A percentile compares a stretch with the other conserved stretches of the same genome.
phyloP scores from a whole-genome alignment of 2,888 invertebrate species.

The Cinara cedri region DNA sequence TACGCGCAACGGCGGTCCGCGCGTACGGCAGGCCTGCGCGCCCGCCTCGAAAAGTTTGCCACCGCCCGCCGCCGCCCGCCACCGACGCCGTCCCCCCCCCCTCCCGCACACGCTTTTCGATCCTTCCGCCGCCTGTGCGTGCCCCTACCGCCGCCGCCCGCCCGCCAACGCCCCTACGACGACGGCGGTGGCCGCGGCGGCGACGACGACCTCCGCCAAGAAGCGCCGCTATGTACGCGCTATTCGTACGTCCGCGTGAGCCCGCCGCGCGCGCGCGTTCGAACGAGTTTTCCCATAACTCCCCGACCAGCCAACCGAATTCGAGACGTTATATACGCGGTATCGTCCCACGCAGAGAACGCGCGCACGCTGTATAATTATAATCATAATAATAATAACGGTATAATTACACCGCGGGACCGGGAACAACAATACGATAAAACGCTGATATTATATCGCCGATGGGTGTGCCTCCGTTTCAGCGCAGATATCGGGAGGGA shows the following conservation, averaged over 20 bases:
- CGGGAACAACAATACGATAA: too few relatives aligned
- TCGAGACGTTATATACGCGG: neutral
- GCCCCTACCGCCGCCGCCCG: neutral
- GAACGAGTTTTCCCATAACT: neutral
- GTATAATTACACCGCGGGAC: too few relatives aligned
- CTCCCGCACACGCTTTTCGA: neutral
- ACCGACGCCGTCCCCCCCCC: neutral
- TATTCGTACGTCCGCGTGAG: neutral
- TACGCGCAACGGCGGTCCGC: conserved; percentile 36
- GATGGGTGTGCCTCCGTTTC: too few relatives aligned
- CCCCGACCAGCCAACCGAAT: neutral
- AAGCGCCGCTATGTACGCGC: neutral
- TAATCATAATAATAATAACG: too few relatives aligned
- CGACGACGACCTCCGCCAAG: neutral
- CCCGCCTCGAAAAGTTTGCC: conserved; percentile 4
- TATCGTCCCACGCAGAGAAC: neutral
- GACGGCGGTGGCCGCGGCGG: too few relatives aligned
- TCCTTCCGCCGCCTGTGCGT: too few relatives aligned
- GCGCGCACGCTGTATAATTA: neutral
- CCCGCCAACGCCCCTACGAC: neutral
- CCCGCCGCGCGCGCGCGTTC: neutral
- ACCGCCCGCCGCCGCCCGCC: neutral
- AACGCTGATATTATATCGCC: too few relatives aligned
- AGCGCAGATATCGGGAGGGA: too few relatives aligned
- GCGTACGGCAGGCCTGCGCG: conserved; percentile 31